Evolutionary conservation across 2,797 vertebrate species (phyloP).

Genomic region (Geotrypetes seraphini): DNA sequence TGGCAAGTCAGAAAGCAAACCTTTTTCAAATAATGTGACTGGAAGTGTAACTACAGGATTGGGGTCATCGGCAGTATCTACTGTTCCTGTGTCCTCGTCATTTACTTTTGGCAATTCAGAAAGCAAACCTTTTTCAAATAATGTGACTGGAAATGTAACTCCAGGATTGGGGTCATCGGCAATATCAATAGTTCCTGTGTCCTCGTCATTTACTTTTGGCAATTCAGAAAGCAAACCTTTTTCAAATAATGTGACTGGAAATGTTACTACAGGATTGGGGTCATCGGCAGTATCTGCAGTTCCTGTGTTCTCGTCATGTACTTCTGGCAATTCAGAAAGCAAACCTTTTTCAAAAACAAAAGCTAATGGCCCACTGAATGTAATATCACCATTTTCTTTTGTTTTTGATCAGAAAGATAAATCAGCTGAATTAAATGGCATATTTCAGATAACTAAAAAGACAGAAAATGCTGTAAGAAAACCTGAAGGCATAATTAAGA

Average conservation of each 20-base stretch:
- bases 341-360: neutral
- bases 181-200: no score
- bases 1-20: no score
- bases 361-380: slow-evolving; percentile 4
- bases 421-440: neutral
- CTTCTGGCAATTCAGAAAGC: neutral
- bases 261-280: neutral
- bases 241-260: slow-evolving; percentile 14
- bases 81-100: no score
- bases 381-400: neutral
- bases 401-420: neutral
- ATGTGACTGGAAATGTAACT: no score
- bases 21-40: no score
- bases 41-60: no score
- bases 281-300: neutral
- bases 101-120: no score
- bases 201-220: no score
- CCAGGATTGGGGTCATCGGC: no score
- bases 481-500: neutral
- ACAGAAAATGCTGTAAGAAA: neutral
- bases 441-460: neutral
- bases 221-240: no score
- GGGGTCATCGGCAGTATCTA: no score
- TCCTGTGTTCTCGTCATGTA: neutral
- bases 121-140: no score